These are phyloP conservation scores for Lutjanus argentimaculatus DNA, from an alignment of 2,797 vertebrate genomes.

Conservation along the genomic window DNA sequence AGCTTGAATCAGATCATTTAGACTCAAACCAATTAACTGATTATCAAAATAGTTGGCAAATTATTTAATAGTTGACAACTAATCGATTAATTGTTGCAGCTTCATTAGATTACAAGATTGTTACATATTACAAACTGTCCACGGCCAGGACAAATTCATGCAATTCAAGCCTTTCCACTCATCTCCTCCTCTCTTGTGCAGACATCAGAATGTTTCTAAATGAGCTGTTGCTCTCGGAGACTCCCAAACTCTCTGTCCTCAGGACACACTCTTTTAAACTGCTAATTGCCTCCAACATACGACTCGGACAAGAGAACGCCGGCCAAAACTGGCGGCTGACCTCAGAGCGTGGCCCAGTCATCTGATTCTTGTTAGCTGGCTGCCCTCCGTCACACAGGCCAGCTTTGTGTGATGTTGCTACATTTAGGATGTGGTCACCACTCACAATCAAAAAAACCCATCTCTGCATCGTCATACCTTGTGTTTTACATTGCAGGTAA, in stretches of 20 bases:
- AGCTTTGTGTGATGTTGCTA: conserved; percentile 59
- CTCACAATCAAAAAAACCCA: conserved; percentile 10
- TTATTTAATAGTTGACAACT: no score
- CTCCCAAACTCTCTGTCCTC: conserved; percentile 26
- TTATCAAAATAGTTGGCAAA: no score
- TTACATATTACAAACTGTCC: conserved; percentile 5
- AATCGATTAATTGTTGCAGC: not conserved
- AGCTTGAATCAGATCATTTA: no score
- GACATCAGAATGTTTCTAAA: conserved; percentile 8
- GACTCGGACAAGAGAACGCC: conserved; percentile 34
- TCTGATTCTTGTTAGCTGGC: conserved; percentile 79
- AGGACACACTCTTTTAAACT: conserved; percentile 34
- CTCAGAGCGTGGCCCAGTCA: conserved; percentile 75
- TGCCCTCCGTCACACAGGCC: conserved; percentile 75
- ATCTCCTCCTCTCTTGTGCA: not conserved
- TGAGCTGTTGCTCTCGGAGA: conserved; percentile 49
- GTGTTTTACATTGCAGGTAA: not conserved
- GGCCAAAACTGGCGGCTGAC: conserved; percentile 68
- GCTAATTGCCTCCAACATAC: conserved; percentile 56
- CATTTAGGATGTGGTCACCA: conserved; percentile 38
- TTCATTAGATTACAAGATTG: not conserved
- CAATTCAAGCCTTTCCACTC: not conserved
- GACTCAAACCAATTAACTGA: no score
- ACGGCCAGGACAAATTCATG: conserved; percentile 16
- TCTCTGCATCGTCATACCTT: conserved; percentile 12